Evolutionary conservation across 2,797 vertebrate species (phyloP), one percentile per base, ranked within the genome.

Genomic region (Caiman crocodilus): DNA sequence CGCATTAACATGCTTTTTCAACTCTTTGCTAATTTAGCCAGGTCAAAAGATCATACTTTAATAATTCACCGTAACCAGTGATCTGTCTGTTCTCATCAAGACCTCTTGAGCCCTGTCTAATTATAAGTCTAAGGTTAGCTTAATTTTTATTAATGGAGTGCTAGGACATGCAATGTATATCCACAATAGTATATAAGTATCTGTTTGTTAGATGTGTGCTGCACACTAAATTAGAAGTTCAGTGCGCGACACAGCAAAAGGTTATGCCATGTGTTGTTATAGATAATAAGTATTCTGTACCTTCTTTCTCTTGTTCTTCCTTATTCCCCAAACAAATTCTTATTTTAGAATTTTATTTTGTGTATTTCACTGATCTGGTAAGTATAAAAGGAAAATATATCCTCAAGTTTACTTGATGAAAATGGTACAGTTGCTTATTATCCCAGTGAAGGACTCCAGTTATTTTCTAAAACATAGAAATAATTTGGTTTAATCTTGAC

Each of bases 101-200:
- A 32, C 16, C 0, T 0, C 60, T n/a, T 60, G 30, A 14, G 26
- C 69, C 59, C 71, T 0, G 0, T 28, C 75, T 15, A 88, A 42
- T 42, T 25, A 32, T 6, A 11, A 17, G 20, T 71, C 55, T 42
- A 80, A 81, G n/a, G 17, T 50, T 18, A 56, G 35, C 67, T 71
- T 18, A 20, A 23, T 35, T 71, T 35, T 71, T 42, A 30, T 18
- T n/a, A 69, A 23, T 26, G 18, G 79, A 64, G 2, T 57, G 55
- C 11, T 14, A 75, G 23, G 59, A 67, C 25, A 28, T 0, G n/a
- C 6, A 14, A 57, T 65, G 17, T 18, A 65, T 21, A 79, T 6
- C 25, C 32, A 88, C 14, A 14, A 26, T 20, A 3, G 1, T 14
- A 0, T 1, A 57, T 30, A 14, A 88, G 10, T 20, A 21, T 55